Base-by-base conservation (phyloP, 2,113 vertebrate genomes). In the Notothenia coriiceps region DNA sequence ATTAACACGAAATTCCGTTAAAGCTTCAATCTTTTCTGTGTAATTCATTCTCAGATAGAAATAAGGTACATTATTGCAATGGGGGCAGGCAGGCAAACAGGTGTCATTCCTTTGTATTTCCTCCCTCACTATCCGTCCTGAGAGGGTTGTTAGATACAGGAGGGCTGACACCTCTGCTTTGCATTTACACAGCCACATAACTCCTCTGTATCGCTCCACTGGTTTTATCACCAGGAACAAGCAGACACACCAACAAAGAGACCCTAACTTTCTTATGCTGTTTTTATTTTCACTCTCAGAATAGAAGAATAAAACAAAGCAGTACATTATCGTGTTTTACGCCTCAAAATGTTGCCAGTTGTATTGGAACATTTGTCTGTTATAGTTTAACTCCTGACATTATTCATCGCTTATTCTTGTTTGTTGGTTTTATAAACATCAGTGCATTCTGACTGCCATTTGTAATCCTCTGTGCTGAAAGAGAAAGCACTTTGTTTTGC, bases 41-140 rank as follows among this genome's bases (percentile, higher is more conserved):
- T 81, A 64, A 88, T 90, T 63, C 80, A 74, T 84, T 86, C 70
- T 82, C 77, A 65, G 73, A 56, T 79, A 75, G 54, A 85, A 82
- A 75, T 83, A 67, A 68, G 74, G 59, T 69, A 57, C 49, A 56
- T 40, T 70, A 54, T 61, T 82, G 76, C 62, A 79, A 61, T 52
- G 46, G 10, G 44, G 33, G 15, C 40, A 51, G 67, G 49, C 18
- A 7, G 35, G 35, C 35, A 40, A 80, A 67, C 72, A 80, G 51
- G 70, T 83, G 55, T 77, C 60, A 43, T 63, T 56, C 49, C 54
- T 49, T 50, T 44, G 57, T 54, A 64, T 70, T 80, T 64, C 49
- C 12, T 40, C 44, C 22, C 44, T 25, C 72, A 8, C 17, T 20
- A 22, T 43, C 56, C 47, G 18, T 44, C 56, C 29, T 56, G 11